Base-by-base conservation (phyloP, 1,140 invertebrate genomes). In the Tetraneura akinire region DNA sequence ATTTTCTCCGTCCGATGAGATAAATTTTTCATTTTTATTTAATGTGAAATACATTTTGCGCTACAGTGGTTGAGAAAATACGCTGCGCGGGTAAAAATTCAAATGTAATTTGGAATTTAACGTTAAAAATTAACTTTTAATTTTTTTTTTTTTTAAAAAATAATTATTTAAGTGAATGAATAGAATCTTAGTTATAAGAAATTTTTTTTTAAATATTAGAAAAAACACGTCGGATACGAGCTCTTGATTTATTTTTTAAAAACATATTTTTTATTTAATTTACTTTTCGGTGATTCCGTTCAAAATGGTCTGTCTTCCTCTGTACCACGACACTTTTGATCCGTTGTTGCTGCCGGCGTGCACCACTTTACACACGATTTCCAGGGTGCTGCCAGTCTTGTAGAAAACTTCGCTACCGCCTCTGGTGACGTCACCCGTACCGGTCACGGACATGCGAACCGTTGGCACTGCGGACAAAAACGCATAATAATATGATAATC, bases 311-410 rank as follows among this genome's bases (percentile, higher is more conserved):
- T 78, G 74, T 1, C 55, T 37, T 78, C 74, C 74, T 62, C 42
- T 78, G 37, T 45, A 78, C 74, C 74, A 78, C 23, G 53, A 78
- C 1, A 78, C 74, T 60, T 78, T 78, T 11, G 74, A 78, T 47
- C 74, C 74, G 37, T 78, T 78, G 37, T 78, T 55, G 55, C 29
- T 62, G 18, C 74, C 74, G 3, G 53, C 74, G 21, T 78, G 74
- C 2, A 78, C n/a, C 1, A 78, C 53, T 45, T 62, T 78, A 32
- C 74, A 78, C 14, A 78, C 74, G 23, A 78, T 78, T 18, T 78
- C 74, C 16, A 78, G 14, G 10, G 74, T 78, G 21, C 74, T 78
- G 2, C 74, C 74, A 16, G 37, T 78, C 16, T 78, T 78, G 37
- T 26, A 78, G 21, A 78, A 78, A 11, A 78, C 53, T 14, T 78